Conservation (phyloP, 2,797 vertebrate genomes). For the Gallinago stenura region DNA sequence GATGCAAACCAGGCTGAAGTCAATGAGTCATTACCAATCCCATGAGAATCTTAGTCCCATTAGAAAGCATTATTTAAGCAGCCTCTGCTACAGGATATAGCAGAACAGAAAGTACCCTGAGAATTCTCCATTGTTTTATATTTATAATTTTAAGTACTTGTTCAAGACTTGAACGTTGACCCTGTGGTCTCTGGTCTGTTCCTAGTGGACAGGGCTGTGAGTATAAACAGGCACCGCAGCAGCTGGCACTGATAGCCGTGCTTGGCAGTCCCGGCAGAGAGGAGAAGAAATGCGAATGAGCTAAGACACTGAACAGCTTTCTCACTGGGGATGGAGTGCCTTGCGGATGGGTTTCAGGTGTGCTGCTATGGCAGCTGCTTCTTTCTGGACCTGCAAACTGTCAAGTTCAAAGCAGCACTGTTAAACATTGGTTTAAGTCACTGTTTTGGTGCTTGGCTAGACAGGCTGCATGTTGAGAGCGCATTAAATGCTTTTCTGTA, state of each 20-base stretch:
- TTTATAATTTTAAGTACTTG: not conserved
- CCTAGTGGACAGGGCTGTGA: not conserved
- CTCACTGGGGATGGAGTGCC: fast-evolving
- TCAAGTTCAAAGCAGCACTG: not conserved
- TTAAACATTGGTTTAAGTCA: not conserved
- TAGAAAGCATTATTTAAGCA: conserved; percentile 18
- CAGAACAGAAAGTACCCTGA: not conserved
- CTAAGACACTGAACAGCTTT: not conserved
- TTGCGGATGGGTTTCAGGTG: not conserved
- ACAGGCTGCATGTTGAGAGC: not conserved
- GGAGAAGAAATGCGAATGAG: not conserved
- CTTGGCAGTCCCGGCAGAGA: not conserved
- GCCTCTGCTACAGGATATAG: not conserved
- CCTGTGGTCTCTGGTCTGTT: not conserved
- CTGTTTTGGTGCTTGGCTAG: not conserved
- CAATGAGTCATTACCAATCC: not conserved
- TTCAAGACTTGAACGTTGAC: not conserved
- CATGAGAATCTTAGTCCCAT: not conserved
- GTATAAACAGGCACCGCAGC: not conserved
- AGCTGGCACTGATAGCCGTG: not conserved
- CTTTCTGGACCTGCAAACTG: not conserved
- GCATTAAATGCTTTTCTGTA: not conserved
- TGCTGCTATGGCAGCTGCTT: not conserved
- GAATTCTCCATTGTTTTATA: conserved; percentile 17
- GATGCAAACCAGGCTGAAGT: conserved; percentile 23